A percentile compares a stretch with the other conserved stretches of the same genome.
Evolutionary conservation across 2,113 vertebrate genomes (phyloP).

Genomic region (Pungitius pungitius): DNA sequence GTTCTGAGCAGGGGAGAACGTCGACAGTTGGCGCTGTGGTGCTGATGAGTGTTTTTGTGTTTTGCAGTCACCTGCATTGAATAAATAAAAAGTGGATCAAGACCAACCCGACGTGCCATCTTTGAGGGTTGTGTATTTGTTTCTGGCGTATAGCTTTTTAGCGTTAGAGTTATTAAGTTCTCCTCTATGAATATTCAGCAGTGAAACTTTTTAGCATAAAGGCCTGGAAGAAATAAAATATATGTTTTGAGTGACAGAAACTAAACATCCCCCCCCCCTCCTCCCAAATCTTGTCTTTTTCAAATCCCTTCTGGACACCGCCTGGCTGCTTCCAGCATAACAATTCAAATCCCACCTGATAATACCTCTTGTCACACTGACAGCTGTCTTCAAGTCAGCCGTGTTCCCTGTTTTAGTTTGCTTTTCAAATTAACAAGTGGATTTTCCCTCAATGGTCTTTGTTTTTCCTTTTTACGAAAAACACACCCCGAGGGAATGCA

Average conservation of each 20-base stretch:
- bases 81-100: no score
- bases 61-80: no score
- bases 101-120: no score
- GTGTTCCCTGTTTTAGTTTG: conserved; percentile 72
- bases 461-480: conserved; percentile 47
- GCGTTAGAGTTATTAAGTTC: conserved; percentile 13
- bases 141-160: no score
- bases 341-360: conserved; percentile 80
- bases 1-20: no score
- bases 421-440: conserved; percentile 69
- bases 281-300: conserved; percentile 49
- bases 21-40: no score
- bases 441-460: conserved; percentile 62
- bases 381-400: conserved; percentile 73
- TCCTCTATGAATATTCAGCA: conserved; percentile 56
- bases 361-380: conserved; percentile 72
- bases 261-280: conserved; percentile 42
- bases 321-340: conserved; percentile 77
- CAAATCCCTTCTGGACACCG: conserved; percentile 77
- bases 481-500: conserved; percentile 49
- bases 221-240: conserved; percentile 50
- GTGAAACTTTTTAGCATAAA: conserved; percentile 45
- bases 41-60: no score
- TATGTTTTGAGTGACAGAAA: conserved; percentile 72
- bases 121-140: no score